Conservation (phyloP, 2,113 vertebrate genomes). For the Anseranas semipalmata region DNA sequence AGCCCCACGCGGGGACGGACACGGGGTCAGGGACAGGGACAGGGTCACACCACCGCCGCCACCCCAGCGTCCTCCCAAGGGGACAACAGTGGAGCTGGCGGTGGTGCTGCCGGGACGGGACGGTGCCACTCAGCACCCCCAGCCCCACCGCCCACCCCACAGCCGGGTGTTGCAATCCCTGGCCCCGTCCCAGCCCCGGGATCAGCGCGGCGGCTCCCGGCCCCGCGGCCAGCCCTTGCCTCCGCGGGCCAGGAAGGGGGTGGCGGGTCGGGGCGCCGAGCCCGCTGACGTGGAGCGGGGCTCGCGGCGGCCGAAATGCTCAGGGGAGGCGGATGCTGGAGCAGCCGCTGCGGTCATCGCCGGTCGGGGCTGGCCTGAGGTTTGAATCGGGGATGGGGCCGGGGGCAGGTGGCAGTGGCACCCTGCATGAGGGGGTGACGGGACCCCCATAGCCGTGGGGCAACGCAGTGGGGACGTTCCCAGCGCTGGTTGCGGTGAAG, state of each 20-base stretch:
- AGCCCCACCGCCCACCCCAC: rapidly evolving
- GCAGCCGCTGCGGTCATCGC: rapidly evolving
- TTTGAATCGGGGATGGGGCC: not conserved
- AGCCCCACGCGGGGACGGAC: rapidly evolving
- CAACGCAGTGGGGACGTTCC: rapidly evolving
- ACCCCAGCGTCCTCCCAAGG: rapidly evolving
- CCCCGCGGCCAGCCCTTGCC: rapidly evolving
- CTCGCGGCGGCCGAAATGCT: rapidly evolving
- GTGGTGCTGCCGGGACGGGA: rapidly evolving
- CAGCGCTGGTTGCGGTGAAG: not conserved
- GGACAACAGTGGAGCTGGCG: rapidly evolving
- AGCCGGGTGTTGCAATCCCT: constrained; percentile 4
- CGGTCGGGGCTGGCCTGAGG: rapidly evolving
- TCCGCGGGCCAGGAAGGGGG: rapidly evolving
- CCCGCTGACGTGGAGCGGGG: rapidly evolving
- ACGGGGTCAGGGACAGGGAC: rapidly evolving
- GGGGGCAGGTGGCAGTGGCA: not conserved
- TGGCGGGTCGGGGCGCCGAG: rapidly evolving
- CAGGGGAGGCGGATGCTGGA: not conserved
- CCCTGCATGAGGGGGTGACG: rapidly evolving
- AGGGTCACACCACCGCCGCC: rapidly evolving
- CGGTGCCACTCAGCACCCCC: not conserved
- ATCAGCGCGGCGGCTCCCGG: rapidly evolving
- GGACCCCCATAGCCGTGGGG: rapidly evolving
- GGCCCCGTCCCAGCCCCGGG: not conserved